Conservation (phyloP, 2,888 invertebrate genomes). For the Tenthredo livida region DNA sequence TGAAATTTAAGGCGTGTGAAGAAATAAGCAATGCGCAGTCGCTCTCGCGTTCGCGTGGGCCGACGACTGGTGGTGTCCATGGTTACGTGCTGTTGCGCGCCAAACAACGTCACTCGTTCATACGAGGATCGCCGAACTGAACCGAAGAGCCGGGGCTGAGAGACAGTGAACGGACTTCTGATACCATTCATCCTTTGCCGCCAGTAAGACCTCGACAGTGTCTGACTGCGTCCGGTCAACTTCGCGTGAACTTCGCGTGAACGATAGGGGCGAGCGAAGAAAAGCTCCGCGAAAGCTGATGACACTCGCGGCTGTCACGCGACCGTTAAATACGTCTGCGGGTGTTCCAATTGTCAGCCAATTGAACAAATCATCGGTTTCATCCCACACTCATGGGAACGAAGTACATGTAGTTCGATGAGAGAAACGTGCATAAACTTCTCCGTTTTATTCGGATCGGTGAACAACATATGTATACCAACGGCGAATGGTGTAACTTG, state of each 20-base stretch:
- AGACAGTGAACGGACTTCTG: conserved; percentile 32
- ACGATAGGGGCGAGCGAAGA: background rate
- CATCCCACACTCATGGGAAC: background rate
- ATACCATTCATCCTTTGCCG: conserved; percentile 38
- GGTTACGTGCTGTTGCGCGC: conserved; percentile 41
- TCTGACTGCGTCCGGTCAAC: background rate
- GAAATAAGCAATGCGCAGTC: background rate
- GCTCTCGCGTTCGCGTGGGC: background rate
- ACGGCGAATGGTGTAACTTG: background rate
- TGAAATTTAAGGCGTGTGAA: conserved; percentile 33
- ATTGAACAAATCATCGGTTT: background rate
- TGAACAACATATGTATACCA: background rate
- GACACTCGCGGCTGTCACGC: background rate
- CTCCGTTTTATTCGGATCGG: background rate
- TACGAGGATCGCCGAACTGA: conserved; percentile 9
- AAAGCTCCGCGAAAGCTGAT: background rate
- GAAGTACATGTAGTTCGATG: background rate
- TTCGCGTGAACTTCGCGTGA: background rate
- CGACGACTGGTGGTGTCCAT: background rate
- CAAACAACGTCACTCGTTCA: conserved; percentile 31
- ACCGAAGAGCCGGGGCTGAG: background rate
- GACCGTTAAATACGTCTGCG: background rate
- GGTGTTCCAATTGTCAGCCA: background rate
- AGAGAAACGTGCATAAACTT: background rate
- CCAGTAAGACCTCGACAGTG: conserved; percentile 18